These are phyloP conservation scores for Pseudococcus viburni DNA, from an alignment of 2,888 invertebrate genomes.

Conservation along the genomic window DNA sequence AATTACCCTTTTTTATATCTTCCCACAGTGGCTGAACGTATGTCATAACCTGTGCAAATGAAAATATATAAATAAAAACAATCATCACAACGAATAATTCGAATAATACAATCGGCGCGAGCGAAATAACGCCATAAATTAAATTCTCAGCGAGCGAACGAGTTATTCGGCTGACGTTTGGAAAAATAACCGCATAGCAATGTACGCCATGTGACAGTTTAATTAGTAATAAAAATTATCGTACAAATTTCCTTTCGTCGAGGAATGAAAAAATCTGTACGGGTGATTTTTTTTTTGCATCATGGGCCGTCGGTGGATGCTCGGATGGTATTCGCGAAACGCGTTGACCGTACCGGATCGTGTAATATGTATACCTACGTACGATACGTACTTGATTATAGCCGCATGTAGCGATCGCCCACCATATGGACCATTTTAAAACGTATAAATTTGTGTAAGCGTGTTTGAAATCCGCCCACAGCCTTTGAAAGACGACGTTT, in stretches of 20 bases:
- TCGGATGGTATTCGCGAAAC: background rate
- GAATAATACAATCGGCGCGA: constrained; percentile 19
- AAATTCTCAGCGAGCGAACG: background rate
- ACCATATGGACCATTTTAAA: constrained; percentile 74
- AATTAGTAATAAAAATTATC: constrained; percentile 41
- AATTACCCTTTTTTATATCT: background rate
- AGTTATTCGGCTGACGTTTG: background rate
- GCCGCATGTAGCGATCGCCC: constrained; percentile 74
- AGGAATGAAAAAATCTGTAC: constrained; percentile 11
- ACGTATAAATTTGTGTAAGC: constrained; percentile 71
- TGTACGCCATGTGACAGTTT: constrained; percentile 16
- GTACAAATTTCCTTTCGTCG: constrained; percentile 39
- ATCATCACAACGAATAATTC: background rate
- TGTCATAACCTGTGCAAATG: constrained; percentile 68
- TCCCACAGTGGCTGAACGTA: constrained; percentile 89
- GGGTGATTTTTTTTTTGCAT: background rate
- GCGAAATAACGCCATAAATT: background rate
- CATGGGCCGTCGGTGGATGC: background rate
- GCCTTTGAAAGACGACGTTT: constrained; percentile 64
- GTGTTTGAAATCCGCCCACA: constrained; percentile 70
- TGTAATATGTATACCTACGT: background rate
- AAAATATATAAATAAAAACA: background rate
- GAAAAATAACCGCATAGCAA: background rate
- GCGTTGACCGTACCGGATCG: constrained; percentile 6
- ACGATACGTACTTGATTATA: constrained; percentile 71